Evolutionary conservation across 2,797 vertebrate genomes (phyloP).

Genomic region (Betta splendens): DNA sequence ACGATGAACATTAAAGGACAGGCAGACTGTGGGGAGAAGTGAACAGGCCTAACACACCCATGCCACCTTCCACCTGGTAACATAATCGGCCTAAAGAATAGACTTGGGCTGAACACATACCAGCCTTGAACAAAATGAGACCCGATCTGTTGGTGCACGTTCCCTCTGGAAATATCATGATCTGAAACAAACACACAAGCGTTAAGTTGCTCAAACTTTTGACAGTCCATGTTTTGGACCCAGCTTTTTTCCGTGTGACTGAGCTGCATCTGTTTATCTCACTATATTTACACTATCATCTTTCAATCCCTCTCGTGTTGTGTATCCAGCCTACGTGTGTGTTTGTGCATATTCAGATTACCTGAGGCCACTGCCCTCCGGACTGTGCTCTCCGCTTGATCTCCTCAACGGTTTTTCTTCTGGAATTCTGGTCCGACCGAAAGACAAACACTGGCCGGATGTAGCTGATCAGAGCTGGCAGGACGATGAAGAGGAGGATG

Average conservation of each 20-base stretch:
- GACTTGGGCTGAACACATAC: constrained; percentile 77
- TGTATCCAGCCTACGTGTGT: neutral
- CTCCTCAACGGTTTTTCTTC: constrained; percentile 94
- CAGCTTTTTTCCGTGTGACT: neutral
- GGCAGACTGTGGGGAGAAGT: neutral
- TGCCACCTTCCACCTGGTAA: constrained; percentile 1
- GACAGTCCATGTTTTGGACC: neutral
- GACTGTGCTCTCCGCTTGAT: constrained; percentile 89
- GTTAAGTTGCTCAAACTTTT: no score
- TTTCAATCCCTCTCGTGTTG: neutral
- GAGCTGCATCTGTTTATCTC: no score
- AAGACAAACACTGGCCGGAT: constrained; percentile 95
- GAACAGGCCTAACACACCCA: constrained; percentile 4
- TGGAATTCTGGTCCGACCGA: constrained; percentile 92
- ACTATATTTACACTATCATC: constrained; percentile 1
- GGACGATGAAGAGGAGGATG: neutral
- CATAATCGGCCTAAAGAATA: constrained; percentile 10
- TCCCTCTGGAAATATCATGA: constrained; percentile 98
- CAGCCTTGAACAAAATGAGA: constrained; percentile 96
- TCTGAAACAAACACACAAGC: constrained; percentile 77
- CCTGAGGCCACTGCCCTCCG: constrained; percentile 94
- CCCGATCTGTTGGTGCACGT: constrained; percentile 97
- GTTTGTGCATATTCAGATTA: constrained; percentile 53
- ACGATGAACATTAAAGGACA: no score
- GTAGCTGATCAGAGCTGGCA: constrained; percentile 91